These are phyloP conservation scores for Drosophila percnosoma DNA, from an alignment of 2,888 invertebrate species.

Conservation along the genomic window DNA sequence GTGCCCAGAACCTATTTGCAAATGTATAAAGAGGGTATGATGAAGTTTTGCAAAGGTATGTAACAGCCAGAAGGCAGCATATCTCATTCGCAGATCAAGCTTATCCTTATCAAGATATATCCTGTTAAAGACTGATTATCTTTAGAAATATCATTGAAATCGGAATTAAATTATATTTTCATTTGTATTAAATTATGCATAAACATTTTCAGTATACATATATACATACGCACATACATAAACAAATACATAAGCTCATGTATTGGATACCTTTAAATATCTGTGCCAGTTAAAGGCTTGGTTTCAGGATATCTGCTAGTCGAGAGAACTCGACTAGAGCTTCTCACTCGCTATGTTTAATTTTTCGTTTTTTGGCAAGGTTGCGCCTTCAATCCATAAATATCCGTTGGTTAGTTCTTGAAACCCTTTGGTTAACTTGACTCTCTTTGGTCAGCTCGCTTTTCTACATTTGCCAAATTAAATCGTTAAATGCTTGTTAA, in stretches of 20 bases:
- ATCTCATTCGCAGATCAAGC: neutral
- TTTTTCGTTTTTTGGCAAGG: conserved; percentile 67
- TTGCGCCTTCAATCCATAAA: conserved; percentile 79
- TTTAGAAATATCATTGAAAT: neutral
- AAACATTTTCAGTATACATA: neutral
- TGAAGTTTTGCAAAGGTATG: neutral
- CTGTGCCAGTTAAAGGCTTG: no score
- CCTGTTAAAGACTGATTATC: accelerated
- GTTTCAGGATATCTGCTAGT: neutral
- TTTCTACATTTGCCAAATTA: conserved; percentile 74
- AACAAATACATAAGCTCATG: neutral
- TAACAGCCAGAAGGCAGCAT: neutral
- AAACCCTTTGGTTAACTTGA: conserved; percentile 51
- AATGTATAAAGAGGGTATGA: neutral
- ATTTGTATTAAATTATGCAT: neutral
- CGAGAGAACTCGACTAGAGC: neutral
- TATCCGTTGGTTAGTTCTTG: conserved; percentile 69
- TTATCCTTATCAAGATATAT: neutral
- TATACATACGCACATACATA: neutral
- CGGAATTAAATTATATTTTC: neutral
- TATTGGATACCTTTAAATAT: neutral
- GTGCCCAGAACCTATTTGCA: neutral
- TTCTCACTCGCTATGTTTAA: neutral
- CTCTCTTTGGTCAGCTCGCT: conserved; percentile 13
- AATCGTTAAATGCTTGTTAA: conserved; percentile 81